A percentile compares a stretch with the other conserved stretches of the same genome.
phyloP scores from a whole-genome alignment of 2,113 vertebrate species.

The Rhinolophus sinicus region DNA sequence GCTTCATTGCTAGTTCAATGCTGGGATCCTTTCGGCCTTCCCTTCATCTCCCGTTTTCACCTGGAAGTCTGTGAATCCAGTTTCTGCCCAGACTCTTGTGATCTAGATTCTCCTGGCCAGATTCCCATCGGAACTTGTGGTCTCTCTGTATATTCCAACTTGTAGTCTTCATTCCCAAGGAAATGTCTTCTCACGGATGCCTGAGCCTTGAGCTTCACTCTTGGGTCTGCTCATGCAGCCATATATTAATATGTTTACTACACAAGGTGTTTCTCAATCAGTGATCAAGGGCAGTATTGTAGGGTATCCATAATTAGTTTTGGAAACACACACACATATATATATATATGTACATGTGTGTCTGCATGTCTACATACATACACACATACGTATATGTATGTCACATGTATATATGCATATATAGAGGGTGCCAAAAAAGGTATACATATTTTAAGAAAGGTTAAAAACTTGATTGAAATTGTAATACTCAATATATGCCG shows the following conservation, averaged over 20 bases:
- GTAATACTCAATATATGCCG: too few species aligned
- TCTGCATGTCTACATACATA: not conserved
- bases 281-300: not conserved
- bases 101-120: not conserved
- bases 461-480: too few species aligned
- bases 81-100: not conserved
- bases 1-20: not conserved
- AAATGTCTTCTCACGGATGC: not conserved
- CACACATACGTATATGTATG: not conserved
- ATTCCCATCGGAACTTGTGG: not conserved
- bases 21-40: not conserved
- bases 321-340: not conserved
- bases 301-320: not conserved
- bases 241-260: not conserved
- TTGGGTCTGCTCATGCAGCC: not conserved
- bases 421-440: too few species aligned
- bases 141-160: not conserved
- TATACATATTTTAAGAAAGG: too few species aligned
- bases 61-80: not conserved
- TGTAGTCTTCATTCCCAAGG: not conserved
- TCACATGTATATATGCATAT: not conserved
- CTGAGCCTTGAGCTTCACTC: not conserved
- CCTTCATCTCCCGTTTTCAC: conserved; percentile 13
- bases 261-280: not conserved
- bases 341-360: not conserved